Evolutionary conservation across 2,113 vertebrate genomes (phyloP).

Genomic region (Nothoprocta perdicaria): DNA sequence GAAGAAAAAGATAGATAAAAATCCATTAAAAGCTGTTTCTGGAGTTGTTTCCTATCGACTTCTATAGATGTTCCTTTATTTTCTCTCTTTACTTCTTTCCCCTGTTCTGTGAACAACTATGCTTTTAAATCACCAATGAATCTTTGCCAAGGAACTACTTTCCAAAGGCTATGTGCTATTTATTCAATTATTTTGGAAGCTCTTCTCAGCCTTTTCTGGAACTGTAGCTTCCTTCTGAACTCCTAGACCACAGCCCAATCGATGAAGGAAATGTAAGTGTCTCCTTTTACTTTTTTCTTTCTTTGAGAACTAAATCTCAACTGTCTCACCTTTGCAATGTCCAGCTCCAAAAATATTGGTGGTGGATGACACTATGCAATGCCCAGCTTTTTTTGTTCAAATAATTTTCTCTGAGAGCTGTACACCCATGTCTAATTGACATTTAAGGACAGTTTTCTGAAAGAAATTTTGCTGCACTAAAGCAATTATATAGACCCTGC

Average conservation of each 20-base stretch:
- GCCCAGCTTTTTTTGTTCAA: background rate
- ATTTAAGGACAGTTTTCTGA: conserved; percentile 5
- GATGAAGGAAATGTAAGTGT: background rate
- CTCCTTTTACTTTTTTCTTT: background rate
- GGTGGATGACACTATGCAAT: background rate
- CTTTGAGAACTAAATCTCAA: background rate
- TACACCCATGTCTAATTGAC: background rate
- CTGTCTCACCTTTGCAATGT: background rate
- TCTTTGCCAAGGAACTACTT: background rate
- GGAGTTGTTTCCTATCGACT: background rate
- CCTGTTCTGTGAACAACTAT: background rate
- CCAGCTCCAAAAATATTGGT: background rate
- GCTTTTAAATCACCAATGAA: background rate
- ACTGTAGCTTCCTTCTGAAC: background rate
- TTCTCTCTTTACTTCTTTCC: background rate
- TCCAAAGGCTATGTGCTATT: background rate
- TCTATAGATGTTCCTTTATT: background rate
- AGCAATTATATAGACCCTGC: background rate
- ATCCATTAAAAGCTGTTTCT: background rate
- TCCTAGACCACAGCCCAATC: background rate
- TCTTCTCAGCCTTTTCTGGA: conserved; percentile 10
- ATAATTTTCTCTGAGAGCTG: background rate
- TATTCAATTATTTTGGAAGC: background rate
- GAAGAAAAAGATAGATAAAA: background rate
- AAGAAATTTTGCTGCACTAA: background rate